These are phyloP conservation scores for Rhinoptilus africanus DNA, from an alignment of 2,113 vertebrate species.

Conservation along the genomic window DNA sequence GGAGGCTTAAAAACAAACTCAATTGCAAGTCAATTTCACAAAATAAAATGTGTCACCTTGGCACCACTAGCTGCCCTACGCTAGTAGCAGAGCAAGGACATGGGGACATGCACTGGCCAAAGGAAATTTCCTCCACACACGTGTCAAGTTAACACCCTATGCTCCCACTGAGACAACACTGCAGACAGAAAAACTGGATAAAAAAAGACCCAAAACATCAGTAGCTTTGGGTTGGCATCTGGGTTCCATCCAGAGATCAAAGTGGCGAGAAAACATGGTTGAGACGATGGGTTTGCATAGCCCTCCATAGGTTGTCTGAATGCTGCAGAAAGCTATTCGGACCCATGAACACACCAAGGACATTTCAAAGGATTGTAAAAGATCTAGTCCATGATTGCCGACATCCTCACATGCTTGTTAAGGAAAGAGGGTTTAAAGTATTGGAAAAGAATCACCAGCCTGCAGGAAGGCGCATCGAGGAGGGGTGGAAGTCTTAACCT, in stretches of 20 bases:
- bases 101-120: background rate
- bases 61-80: background rate
- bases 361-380: background rate
- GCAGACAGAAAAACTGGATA: background rate
- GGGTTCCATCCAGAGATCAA: background rate
- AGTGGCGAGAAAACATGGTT: background rate
- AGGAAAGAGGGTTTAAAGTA: background rate
- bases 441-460: background rate
- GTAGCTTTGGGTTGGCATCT: background rate
- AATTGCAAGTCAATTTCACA: background rate
- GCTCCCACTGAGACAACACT: background rate
- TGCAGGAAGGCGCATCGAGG: background rate
- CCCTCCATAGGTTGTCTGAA: background rate
- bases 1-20: background rate
- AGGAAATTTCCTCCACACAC: background rate
- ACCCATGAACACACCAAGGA: background rate
- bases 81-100: background rate
- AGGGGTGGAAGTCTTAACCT: background rate
- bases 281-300: background rate
- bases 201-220: background rate
- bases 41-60: background rate
- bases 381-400: background rate
- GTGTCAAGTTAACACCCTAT: background rate
- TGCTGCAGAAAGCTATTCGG: background rate
- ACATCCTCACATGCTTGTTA: background rate